Percentiles rank a stretch among this genome's conserved stretches.
phyloP scores from a whole-genome alignment of 2,888 invertebrate genomes.

The Lamellibrachia satsuma region DNA sequence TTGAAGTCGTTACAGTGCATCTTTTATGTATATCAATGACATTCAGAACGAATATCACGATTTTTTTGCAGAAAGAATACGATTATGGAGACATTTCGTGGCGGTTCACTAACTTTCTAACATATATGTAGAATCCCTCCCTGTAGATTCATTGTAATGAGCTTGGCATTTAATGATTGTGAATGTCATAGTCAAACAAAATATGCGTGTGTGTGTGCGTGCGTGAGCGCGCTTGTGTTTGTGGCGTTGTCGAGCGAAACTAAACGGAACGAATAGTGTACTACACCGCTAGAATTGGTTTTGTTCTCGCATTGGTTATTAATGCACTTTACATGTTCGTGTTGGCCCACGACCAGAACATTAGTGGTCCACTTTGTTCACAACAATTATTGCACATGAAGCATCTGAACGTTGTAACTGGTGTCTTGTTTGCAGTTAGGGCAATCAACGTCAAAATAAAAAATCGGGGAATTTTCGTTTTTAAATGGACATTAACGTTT shows the following conservation, averaged over 20 bases:
- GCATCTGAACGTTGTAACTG: neutral
- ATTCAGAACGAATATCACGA: neutral
- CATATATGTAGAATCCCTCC: neutral
- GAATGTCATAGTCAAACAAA: no score
- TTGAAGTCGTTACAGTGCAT: no score
- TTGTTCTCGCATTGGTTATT: neutral
- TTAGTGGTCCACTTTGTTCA: neutral
- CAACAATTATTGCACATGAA: neutral
- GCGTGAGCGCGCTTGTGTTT: no score
- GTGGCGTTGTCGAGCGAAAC: no score
- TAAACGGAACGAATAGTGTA: no score
- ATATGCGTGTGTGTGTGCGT: no score
- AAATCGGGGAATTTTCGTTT: no score
- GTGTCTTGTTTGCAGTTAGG: neutral
- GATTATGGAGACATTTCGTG: conserved; percentile 3
- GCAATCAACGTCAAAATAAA: neutral
- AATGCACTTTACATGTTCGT: neutral
- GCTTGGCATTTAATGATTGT: neutral
- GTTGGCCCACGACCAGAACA: neutral
- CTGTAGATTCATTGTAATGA: neutral
- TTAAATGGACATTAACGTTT: no score
- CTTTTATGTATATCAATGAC: no score
- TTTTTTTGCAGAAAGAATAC: neutral
- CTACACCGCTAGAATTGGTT: neutral
- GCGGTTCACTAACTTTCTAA: neutral